Evolutionary conservation across 2,797 vertebrate genomes (phyloP).

Genomic region (Acropternis orthonyx): DNA sequence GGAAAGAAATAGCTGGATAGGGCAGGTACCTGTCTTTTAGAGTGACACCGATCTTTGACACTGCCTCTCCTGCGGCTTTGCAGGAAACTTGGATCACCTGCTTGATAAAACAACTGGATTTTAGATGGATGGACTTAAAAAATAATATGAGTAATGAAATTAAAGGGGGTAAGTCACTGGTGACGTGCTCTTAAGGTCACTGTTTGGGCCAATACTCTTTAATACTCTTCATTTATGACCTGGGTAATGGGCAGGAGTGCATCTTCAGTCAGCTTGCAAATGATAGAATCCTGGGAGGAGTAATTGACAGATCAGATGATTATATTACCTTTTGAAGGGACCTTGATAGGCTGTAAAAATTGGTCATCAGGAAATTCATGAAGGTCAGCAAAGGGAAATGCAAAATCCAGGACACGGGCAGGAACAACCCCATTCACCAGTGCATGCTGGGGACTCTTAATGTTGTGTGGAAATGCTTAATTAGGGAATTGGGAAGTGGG

Average conservation of each 20-base stretch:
- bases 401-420: neutral
- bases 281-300: neutral
- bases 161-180: neutral
- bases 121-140: neutral
- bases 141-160: neutral
- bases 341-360: neutral
- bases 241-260: neutral
- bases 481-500: rapidly evolving
- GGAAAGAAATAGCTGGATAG: neutral
- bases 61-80: neutral
- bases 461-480: neutral
- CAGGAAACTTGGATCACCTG: neutral
- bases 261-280: neutral
- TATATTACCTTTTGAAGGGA: neutral
- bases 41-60: neutral
- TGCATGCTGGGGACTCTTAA: rapidly evolving
- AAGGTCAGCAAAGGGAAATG: neutral
- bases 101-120: neutral
- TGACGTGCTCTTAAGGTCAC: neutral
- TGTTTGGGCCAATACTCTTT: neutral
- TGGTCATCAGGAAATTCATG: neutral
- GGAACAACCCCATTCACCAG: neutral
- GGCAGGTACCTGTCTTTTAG: neutral
- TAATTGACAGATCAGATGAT: neutral
- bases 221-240: neutral